Percentiles rank a stretch among this genome's conserved stretches.
These are phyloP conservation scores for Odocoileus hemionus DNA, from an alignment of 2,113 vertebrate genomes.

Conservation along the genomic window DNA sequence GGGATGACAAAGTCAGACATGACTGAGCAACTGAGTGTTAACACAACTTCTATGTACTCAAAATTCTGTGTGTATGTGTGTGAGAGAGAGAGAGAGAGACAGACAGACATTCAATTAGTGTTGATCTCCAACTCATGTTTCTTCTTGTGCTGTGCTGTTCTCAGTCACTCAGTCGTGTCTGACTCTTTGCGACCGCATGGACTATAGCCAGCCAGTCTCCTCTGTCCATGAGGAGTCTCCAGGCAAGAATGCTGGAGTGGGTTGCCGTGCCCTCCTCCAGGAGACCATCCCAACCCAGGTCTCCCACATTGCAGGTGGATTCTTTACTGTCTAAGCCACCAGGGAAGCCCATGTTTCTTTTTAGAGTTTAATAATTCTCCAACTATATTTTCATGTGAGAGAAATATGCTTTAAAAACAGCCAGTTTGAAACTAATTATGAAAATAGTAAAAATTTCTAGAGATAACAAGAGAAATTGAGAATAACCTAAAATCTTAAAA, in stretches of 20 bases:
- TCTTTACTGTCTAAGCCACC: background rate
- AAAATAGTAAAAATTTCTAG: background rate
- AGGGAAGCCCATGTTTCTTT: background rate
- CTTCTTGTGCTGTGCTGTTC: background rate
- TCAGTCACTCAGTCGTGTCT: background rate
- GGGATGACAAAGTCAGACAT: background rate
- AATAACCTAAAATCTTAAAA: background rate
- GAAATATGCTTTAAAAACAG: background rate
- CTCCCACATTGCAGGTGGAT: background rate
- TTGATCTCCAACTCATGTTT: background rate
- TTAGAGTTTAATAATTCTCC: background rate
- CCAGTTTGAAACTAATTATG: background rate
- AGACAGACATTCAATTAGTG: background rate
- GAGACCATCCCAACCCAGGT: background rate
- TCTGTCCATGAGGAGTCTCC: background rate
- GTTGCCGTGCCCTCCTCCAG: background rate
- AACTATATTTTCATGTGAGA: background rate
- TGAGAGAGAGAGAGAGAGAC: background rate
- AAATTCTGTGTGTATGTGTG: background rate
- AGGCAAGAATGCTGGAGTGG: background rate
- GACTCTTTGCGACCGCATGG: background rate
- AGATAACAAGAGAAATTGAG: conserved; percentile 9
- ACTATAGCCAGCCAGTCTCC: background rate
- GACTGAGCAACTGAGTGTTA: background rate
- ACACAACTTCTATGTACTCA: background rate